Conservation (phyloP, 2,797 vertebrate genomes). For the Spea hammondii region DNA sequence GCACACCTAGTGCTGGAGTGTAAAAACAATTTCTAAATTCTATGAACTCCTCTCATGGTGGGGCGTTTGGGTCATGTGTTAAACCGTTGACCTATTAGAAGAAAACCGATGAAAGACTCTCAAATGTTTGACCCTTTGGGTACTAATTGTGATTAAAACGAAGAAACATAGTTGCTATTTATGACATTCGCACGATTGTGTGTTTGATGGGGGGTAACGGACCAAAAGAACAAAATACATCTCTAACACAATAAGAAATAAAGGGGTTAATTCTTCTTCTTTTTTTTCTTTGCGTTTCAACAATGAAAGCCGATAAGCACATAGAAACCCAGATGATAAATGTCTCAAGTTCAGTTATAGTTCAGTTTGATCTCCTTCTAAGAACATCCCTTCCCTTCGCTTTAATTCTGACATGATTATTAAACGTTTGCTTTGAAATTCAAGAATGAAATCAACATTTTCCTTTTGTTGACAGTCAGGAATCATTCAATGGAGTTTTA, state of each 20-base stretch:
- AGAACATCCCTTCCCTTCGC: slow-evolving; percentile 27
- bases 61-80: not conserved
- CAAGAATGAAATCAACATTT: slow-evolving; percentile 51
- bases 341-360: slow-evolving; percentile 45
- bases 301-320: slow-evolving; percentile 8
- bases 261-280: slow-evolving; percentile 13
- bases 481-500: slow-evolving; percentile 47
- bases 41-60: not conserved
- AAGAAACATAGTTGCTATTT: too few species aligned
- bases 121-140: too few species aligned
- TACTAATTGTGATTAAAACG: too few species aligned
- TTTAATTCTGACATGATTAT: slow-evolving; percentile 43
- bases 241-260: too few species aligned
- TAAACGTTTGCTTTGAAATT: slow-evolving; percentile 51
- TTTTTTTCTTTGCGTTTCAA: slow-evolving; percentile 15
- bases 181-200: too few species aligned
- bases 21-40: not conserved
- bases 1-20: not conserved
- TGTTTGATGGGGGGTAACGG: too few species aligned
- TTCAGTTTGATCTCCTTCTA: slow-evolving; percentile 48
- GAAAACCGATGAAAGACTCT: too few species aligned
- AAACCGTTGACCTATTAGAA: not conserved
- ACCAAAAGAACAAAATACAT: too few species aligned
- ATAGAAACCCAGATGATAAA: slow-evolving; percentile 38
- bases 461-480: slow-evolving; percentile 50